Base-by-base conservation (phyloP, 2,797 vertebrate species). In the Megalops cyprinoides region DNA sequence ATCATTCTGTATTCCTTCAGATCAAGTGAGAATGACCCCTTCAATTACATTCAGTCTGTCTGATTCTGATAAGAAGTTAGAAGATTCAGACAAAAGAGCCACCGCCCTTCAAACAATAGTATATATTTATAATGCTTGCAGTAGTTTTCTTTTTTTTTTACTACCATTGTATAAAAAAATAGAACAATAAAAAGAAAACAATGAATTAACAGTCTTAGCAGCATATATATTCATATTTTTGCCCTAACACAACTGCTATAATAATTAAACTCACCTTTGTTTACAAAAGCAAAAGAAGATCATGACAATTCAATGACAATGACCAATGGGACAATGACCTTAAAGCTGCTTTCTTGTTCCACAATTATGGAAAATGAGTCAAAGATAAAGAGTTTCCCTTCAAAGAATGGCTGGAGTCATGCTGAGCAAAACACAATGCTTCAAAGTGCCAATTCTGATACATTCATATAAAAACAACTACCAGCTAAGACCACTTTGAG, bases 361-460 rank as follows among this genome's bases (percentile, higher is more conserved):
- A 37, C 62, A 31, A 18, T 34, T 37, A 39, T 20, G 31, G 34
- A 67, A 67, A 67, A 67, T 34, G n/a, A 37, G 62, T 5, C 62
- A 37, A 28, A 20, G 62, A 67, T 37, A 14, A 67, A 37, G 62
- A 34, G 31, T 15, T 37, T 67, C 31, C 20, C 15, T 67, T 12
- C 46, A 4, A 48, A 4, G 4, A 48, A 67, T 39, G 58, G n/a
- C 14, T 60, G 9, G 15, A 18, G 34, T 65, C 37, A 39, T 71
- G 67, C 7, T 44, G 37, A 71, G 23, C 67, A 37, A 28, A 67
- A 28, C 20, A 20, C 15, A 67, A 37, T 67, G 62, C 62, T 67
- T 67, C 79, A 74, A 82, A 80, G 76, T 81, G 81, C 79, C 84
- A 83, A 86, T 83, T 76, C 80, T 83, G 87, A 79, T 82, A 3